Conservation (phyloP, 2,113 vertebrate species). For the Pelobates fuscus region DNA sequence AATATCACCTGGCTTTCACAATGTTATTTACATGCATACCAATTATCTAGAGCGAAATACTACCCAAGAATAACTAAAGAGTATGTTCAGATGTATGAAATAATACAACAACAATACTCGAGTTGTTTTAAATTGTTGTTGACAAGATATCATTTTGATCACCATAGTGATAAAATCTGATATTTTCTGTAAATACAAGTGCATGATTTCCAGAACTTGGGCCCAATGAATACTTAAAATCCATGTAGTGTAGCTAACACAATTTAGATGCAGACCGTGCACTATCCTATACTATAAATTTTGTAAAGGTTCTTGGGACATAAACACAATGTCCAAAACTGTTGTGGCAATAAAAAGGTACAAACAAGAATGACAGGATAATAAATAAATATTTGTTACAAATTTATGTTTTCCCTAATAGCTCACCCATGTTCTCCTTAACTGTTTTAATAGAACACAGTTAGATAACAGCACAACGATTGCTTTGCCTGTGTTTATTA, state of each 20-base stretch:
- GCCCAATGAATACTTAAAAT: constrained; percentile 3
- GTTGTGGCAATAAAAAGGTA: constrained; percentile 8
- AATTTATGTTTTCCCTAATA: constrained; percentile 6
- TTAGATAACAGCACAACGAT: neutral
- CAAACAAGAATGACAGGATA: constrained; percentile 11
- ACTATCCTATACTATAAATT: neutral
- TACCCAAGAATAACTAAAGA: no score
- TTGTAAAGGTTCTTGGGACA: constrained; percentile 23
- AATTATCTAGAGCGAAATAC: no score
- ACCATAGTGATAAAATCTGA: neutral
- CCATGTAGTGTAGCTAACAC: neutral
- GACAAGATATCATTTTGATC: no score
- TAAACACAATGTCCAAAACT: constrained; percentile 18
- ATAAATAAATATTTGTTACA: constrained; percentile 16
- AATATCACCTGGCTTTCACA: no score
- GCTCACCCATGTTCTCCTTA: neutral
- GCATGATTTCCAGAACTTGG: neutral
- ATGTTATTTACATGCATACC: no score
- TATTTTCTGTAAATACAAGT: neutral
- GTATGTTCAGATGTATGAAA: no score
- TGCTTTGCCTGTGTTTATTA: neutral
- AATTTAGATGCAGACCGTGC: constrained; percentile 30
- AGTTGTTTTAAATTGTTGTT: no score
- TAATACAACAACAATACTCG: no score
- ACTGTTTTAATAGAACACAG: neutral